Evolutionary conservation across 2,888 invertebrate species (phyloP).

Genomic region (Sarcophaga variegata): DNA sequence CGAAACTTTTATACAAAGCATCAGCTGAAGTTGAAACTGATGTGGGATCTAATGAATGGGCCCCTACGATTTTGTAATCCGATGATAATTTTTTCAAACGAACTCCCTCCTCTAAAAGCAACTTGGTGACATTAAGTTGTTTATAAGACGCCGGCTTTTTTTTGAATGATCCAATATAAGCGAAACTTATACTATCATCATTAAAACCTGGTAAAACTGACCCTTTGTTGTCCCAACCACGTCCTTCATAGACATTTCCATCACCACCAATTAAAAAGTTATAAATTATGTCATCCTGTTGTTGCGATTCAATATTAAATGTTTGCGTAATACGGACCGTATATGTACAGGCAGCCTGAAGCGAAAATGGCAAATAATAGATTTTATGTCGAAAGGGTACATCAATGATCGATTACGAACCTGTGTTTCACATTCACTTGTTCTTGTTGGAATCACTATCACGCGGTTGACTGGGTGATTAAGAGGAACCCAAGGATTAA

Average conservation of each 20-base stretch:
- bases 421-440: conserved; percentile 76
- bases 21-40: conserved; percentile 88
- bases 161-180: conserved; percentile 88
- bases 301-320: conserved; percentile 86
- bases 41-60: conserved; percentile 85
- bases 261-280: conserved; percentile 92
- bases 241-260: conserved; percentile 88
- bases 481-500: conserved; percentile 71
- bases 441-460: conserved; percentile 75
- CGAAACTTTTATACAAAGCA: conserved; percentile 85
- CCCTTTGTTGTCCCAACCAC: conserved; percentile 89
- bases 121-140: conserved; percentile 85
- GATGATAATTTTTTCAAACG: conserved; percentile 84
- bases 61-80: conserved; percentile 87
- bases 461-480: conserved; percentile 73
- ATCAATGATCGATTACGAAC: conserved; percentile 38
- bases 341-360: conserved; percentile 84
- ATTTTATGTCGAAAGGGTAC: background rate
- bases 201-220: conserved; percentile 88
- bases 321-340: conserved; percentile 86
- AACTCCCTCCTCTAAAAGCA: conserved; percentile 86
- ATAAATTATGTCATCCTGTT: conserved; percentile 88
- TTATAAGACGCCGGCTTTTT: conserved; percentile 82
- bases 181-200: conserved; percentile 86
- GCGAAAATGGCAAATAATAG: background rate